Evolutionary conservation across 2,113 vertebrate species (phyloP).

Genomic region (Emydura subglobosa): DNA sequence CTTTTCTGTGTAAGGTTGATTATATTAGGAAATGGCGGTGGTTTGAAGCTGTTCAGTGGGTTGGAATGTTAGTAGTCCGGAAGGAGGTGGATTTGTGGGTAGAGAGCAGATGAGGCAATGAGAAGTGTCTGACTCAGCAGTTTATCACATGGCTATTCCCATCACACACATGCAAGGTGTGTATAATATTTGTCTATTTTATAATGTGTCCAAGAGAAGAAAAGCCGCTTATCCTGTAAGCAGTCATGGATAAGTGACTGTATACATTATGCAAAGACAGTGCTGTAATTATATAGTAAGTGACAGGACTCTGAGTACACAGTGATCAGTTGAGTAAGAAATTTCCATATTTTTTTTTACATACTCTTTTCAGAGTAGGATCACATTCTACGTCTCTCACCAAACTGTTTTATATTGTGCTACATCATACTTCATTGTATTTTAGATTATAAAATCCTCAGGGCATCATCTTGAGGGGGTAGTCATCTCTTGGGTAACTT

Average conservation of each 20-base stretch:
- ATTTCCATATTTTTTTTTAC: neutral
- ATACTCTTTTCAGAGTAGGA: neutral
- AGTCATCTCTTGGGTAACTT: slow-evolving; percentile 33
- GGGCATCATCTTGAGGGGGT: neutral
- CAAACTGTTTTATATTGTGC: slow-evolving; percentile 60
- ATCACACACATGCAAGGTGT: neutral
- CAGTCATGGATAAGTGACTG: neutral
- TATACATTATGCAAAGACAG: neutral
- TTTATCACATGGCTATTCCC: neutral
- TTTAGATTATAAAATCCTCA: slow-evolving; percentile 42
- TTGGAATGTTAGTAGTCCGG: neutral
- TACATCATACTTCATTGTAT: slow-evolving; percentile 14
- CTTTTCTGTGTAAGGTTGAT: neutral
- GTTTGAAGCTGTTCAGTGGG: neutral
- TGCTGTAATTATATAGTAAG: neutral
- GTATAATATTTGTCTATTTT: neutral
- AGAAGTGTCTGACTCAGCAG: neutral
- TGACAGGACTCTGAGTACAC: neutral
- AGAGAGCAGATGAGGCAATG: neutral
- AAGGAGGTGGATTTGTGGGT: neutral
- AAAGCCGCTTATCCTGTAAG: neutral
- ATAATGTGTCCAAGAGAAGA: neutral
- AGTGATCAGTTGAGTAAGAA: neutral
- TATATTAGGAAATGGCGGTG: neutral
- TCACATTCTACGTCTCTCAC: slow-evolving; percentile 11